Conservation (phyloP, 2,113 vertebrate genomes). For the Tyrannus savana region DNA sequence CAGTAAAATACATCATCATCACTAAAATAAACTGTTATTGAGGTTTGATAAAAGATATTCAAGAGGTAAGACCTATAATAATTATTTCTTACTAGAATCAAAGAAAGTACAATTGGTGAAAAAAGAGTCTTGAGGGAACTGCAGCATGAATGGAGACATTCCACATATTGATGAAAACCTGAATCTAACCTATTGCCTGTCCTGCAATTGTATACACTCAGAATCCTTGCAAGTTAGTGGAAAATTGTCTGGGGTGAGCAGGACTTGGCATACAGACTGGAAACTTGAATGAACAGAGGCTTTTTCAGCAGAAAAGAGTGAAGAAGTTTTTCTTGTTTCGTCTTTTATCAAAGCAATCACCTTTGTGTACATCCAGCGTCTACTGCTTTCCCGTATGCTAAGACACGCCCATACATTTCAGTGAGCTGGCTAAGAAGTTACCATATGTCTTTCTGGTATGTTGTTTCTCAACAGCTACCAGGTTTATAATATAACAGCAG, state of each 20-base stretch:
- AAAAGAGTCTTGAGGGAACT: not conserved
- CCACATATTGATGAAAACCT: not conserved
- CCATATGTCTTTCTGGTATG: not conserved
- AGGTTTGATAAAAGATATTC: not conserved
- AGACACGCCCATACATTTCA: not conserved
- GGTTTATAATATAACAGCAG: not conserved
- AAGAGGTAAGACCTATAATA: not conserved
- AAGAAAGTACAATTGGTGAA: not conserved
- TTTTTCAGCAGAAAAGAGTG: not conserved
- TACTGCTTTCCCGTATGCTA: not conserved
- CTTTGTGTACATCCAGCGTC: not conserved
- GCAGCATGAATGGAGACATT: not conserved
- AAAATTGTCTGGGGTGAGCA: not conserved
- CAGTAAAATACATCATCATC: not conserved
- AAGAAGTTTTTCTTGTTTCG: not conserved
- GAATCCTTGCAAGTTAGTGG: not conserved
- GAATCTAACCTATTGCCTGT: not conserved
- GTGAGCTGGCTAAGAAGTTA: not conserved
- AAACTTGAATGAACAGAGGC: conserved; percentile 11
- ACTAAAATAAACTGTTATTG: not conserved
- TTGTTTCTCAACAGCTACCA: not conserved
- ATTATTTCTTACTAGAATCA: not conserved
- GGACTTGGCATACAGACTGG: not conserved
- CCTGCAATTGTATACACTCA: not conserved
- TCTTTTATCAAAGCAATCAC: not conserved